Base-by-base conservation (phyloP, 1,140 invertebrate genomes). In the Lasioglossum albipes region DNA sequence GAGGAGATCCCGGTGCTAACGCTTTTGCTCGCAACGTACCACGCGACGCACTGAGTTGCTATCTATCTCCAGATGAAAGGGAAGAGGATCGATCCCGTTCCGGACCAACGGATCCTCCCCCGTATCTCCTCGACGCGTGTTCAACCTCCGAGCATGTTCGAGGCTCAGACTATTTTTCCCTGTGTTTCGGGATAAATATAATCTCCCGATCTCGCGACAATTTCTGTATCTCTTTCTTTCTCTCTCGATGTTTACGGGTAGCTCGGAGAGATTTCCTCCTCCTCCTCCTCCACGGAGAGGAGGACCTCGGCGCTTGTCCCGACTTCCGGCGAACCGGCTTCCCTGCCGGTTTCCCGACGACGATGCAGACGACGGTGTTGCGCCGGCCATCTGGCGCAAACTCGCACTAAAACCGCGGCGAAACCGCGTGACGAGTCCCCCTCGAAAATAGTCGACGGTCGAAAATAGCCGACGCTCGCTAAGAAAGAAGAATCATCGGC, bases 381-480 rank as follows among this genome's bases (percentile, higher is more conserved):
- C 88, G 87, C 87, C 79, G 86, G 87, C 91, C 90, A 91, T 91
- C 90, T 89, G 90, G 87, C 89, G 84, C 87, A 85, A 87, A 87
- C 88, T 89, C 84, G 89, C 83, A 91, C 90, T 91, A 91, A 90
- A 89, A 89, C 81, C 87, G 80, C 83, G 80, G 89, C 86, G 86
- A 90, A 91, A 92, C 89, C 82, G 91, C 88, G 88, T 91, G 89
- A 92, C 89, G 89, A 89, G 86, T 88, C 88, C 89, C 89, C 91
- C 90, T 91, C 92, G 91, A 92, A 92, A 93, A 93, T 93, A 93
- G 91, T 90, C 90, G 79, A 73, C 86, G 89, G 89, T 92, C 91
- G 72, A 91, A 93, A 93, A 93, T 93, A 93, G 91, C 90, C 84
- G 79, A 67, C 87, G 79, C 86, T 86, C 88, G 79, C 86, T 88